Percentiles rank a stretch among this genome's conserved stretches.
phyloP scores from a whole-genome alignment of 1,140 invertebrate genomes.

The Monomorium pharaonis region DNA sequence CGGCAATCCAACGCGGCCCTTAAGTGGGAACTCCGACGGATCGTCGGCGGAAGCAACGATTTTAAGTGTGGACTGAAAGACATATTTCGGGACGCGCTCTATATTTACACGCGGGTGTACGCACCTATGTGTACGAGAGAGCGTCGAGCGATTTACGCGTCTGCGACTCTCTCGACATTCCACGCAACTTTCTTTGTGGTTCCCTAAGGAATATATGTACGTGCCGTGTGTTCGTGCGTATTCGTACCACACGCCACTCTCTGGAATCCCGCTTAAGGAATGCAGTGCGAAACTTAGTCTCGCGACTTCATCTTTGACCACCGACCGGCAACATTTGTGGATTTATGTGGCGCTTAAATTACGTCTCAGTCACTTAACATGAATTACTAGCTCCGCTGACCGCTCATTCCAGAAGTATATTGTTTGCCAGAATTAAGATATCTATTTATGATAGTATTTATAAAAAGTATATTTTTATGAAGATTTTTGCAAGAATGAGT shows the following conservation, averaged over 20 bases:
- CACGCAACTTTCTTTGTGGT: conserved; percentile 79
- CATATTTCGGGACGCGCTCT: conserved; percentile 79
- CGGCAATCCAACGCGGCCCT: conserved; percentile 6
- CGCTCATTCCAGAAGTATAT: neutral
- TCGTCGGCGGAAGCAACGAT: conserved; percentile 76
- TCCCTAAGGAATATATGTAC: conserved; percentile 39
- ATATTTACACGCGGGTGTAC: conserved; percentile 76
- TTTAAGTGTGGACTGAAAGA: conserved; percentile 73
- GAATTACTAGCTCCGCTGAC: conserved; percentile 16
- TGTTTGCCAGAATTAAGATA: neutral
- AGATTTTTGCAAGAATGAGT: neutral
- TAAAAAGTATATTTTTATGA: no score
- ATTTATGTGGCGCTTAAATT: conserved; percentile 61
- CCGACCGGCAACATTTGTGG: conserved; percentile 23
- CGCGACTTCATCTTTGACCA: conserved; percentile 39
- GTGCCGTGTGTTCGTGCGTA: conserved; percentile 1
- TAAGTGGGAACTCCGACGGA: conserved; percentile 46
- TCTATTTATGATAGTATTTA: neutral
- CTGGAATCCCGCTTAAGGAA: conserved; percentile 51
- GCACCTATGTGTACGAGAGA: conserved; percentile 73
- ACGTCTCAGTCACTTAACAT: neutral
- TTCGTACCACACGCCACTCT: conserved; percentile 12
- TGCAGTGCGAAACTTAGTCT: conserved; percentile 34
- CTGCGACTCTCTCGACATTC: conserved; percentile 82
- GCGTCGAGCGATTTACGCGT: conserved; percentile 83